A percentile compares a stretch with the other conserved stretches of the same genome.
Evolutionary conservation across 2,888 invertebrate genomes (phyloP).

Genomic region (Campoletis raptor): DNA sequence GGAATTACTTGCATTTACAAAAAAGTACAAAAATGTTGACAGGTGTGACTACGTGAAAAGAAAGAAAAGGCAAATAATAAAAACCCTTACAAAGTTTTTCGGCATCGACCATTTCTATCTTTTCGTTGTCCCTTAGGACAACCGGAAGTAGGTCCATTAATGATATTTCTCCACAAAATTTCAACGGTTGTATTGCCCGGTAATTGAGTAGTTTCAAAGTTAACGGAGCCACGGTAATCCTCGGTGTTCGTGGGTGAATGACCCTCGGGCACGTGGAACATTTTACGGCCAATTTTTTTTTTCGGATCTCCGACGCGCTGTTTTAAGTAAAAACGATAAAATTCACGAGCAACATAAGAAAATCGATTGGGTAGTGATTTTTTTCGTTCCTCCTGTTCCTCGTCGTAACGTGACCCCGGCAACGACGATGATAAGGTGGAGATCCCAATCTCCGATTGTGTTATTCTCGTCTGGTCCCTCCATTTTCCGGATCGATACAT

Average conservation of each 20-base stretch:
- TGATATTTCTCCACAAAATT: slow-evolving; percentile 46
- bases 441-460: not conserved
- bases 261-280: not conserved
- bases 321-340: slow-evolving; percentile 47
- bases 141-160: slow-evolving; percentile 46
- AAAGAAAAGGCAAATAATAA: not conserved
- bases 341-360: slow-evolving; percentile 51
- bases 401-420: no score
- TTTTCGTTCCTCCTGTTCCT: not conserved
- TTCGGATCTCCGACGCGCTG: not conserved
- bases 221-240: not conserved
- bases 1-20: no score
- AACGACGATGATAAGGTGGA: not conserved
- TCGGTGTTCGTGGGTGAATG: not conserved
- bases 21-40: no score
- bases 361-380: slow-evolving; percentile 20
- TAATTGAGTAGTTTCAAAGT: not conserved
- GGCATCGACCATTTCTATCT: slow-evolving; percentile 64
- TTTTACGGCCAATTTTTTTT: slow-evolving; percentile 7
- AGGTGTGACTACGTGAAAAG: no score
- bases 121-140: slow-evolving; percentile 60
- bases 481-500: slow-evolving; percentile 14
- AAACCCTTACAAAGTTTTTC: slow-evolving; percentile 60
- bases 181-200: not conserved
- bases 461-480: not conserved